Percentiles rank a stretch among this genome's conserved stretches.
Evolutionary conservation across 2,113 vertebrate genomes (phyloP).

Genomic region (Acanthisitta chloris): DNA sequence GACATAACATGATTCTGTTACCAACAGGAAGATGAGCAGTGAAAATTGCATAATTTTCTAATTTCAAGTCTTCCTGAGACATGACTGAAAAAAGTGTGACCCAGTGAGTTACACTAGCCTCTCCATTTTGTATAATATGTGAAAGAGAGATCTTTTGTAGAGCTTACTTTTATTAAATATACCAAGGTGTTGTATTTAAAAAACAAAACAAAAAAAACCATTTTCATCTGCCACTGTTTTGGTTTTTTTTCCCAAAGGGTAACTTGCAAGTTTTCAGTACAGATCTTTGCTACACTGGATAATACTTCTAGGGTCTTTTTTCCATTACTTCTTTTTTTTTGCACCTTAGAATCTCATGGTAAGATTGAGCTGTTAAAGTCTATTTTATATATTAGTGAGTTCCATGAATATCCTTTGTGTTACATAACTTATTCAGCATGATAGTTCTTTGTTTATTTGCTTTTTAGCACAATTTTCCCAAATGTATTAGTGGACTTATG

Average conservation of each 20-base stretch:
- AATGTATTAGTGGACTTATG: background rate
- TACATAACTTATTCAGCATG: slow-evolving; percentile 39
- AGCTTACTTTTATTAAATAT: slow-evolving; percentile 85
- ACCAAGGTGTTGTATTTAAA: slow-evolving; percentile 79
- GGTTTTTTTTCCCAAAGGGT: slow-evolving; percentile 66
- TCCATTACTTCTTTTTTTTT: background rate
- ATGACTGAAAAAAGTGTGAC: slow-evolving; percentile 78
- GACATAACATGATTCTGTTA: slow-evolving; percentile 60
- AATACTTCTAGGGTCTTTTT: slow-evolving; percentile 36
- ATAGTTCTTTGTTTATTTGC: background rate
- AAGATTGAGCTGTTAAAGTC: slow-evolving; percentile 66
- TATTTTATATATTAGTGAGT: slow-evolving; percentile 70
- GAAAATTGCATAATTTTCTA: slow-evolving; percentile 78
- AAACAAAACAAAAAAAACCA: slow-evolving; percentile 16
- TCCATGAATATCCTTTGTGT: slow-evolving; percentile 44
- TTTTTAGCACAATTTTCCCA: slow-evolving; percentile 8
- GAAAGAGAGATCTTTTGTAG: slow-evolving; percentile 86
- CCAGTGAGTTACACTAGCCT: slow-evolving; percentile 76
- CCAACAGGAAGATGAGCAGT: slow-evolving; percentile 73
- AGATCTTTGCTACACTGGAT: slow-evolving; percentile 82
- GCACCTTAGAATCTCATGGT: slow-evolving; percentile 72
- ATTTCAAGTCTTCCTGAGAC: slow-evolving; percentile 90
- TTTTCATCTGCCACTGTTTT: slow-evolving; percentile 74
- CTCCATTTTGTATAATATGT: slow-evolving; percentile 86
- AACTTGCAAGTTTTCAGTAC: slow-evolving; percentile 82